phyloP scores from a whole-genome alignment of 1,140 invertebrate genomes.

The Myzus persicae region DNA sequence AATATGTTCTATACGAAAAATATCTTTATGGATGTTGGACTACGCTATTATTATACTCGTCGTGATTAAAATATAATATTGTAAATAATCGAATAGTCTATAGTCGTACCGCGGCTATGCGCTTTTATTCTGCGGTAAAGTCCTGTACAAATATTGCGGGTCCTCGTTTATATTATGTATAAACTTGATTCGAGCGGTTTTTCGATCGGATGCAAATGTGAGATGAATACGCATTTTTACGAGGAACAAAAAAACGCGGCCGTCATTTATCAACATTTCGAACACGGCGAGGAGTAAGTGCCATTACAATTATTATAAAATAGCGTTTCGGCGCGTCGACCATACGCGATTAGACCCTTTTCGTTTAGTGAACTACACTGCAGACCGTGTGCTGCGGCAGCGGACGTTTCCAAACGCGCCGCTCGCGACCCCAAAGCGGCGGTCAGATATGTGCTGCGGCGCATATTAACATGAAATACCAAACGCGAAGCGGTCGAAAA shows the following conservation, averaged over 20 bases:
- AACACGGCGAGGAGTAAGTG: not conserved
- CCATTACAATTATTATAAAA: not conserved
- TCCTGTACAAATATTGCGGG: not conserved
- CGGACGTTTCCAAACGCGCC: not conserved
- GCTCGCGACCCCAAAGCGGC: not conserved
- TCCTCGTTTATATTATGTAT: not conserved
- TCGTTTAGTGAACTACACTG: conserved; percentile 23
- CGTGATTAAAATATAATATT: not conserved
- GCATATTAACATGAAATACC: not conserved
- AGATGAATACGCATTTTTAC: not conserved
- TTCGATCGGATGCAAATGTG: not conserved
- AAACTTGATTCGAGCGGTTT: too few species aligned
- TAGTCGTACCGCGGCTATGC: too few species aligned
- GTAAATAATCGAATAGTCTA: not conserved
- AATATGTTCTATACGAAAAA: not conserved
- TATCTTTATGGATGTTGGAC: not conserved
- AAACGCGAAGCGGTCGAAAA: not conserved
- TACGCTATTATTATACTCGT: not conserved
- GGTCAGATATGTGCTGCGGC: not conserved
- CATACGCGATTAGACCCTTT: not conserved
- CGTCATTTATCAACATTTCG: not conserved
- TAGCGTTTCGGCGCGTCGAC: not conserved
- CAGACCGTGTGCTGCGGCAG: not conserved
- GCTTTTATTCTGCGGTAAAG: not conserved
- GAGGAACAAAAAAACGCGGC: not conserved